These are phyloP conservation scores for Platichthys stellatus DNA, from an alignment of 2,113 vertebrate species.

Conservation along the genomic window DNA sequence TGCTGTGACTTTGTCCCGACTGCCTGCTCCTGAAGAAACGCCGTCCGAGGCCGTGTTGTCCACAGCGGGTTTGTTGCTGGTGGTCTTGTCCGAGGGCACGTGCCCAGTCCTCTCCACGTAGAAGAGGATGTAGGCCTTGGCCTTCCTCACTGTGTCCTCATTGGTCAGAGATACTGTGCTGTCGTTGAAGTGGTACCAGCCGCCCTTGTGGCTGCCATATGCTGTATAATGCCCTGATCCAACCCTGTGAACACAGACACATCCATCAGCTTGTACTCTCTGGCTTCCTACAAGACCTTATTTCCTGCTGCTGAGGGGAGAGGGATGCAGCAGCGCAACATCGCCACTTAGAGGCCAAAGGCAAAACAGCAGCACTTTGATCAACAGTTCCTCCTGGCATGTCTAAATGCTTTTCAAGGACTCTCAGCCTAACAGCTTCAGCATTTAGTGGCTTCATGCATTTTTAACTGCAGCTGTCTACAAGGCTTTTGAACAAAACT, in stretches of 20 bases:
- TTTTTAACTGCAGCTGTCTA: slow-evolving; percentile 41
- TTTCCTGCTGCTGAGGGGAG: slow-evolving; percentile 1
- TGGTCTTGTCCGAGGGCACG: slow-evolving; percentile 43
- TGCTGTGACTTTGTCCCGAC: slow-evolving; percentile 32
- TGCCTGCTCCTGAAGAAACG: slow-evolving; percentile 25
- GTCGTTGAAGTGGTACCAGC: slow-evolving; percentile 99
- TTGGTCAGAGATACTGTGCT: slow-evolving; percentile 94
- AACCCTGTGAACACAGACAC: slow-evolving; percentile 81
- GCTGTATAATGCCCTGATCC: slow-evolving; percentile 98
- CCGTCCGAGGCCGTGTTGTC: slow-evolving; percentile 22
- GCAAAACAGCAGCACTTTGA: slow-evolving; percentile 27
- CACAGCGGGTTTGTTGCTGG: neutral
- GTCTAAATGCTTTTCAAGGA: slow-evolving; percentile 17
- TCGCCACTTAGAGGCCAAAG: slow-evolving; percentile 59
- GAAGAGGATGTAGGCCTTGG: slow-evolving; percentile 99
- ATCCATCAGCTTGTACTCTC: slow-evolving; percentile 27
- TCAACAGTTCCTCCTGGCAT: neutral
- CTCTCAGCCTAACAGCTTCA: slow-evolving; percentile 23
- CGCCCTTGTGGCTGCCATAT: slow-evolving; percentile 90
- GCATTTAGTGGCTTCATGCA: slow-evolving; percentile 13
- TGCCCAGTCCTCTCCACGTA: slow-evolving; percentile 89
- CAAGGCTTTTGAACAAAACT: slow-evolving; percentile 25
- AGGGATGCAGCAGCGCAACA: slow-evolving; percentile 31
- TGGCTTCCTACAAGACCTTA: neutral
- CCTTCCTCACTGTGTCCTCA: slow-evolving; percentile 92